Base-by-base conservation (phyloP, 2,888 invertebrate genomes). In the Allolobophora icterica region DNA sequence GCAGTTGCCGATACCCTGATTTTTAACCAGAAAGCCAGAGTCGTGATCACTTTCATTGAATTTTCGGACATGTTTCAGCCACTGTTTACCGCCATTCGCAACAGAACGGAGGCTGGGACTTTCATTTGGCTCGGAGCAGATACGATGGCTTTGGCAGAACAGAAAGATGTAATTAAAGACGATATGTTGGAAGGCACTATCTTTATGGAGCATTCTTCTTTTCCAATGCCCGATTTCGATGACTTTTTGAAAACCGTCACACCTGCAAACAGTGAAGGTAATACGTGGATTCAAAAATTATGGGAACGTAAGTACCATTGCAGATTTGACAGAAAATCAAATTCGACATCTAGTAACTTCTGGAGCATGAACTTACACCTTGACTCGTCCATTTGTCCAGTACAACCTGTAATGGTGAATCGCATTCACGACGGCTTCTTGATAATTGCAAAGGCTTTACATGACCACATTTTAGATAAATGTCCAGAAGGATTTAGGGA, bases 361-460 rank as follows among this genome's bases (percentile, higher is more conserved):
- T 84, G 84, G 4, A 84, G 33, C 35, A n/a, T 34, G 84, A 33
- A 84, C 34, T 33, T 84, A 8, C 19, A 21, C 30, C 35, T 84
- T 19, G 84, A 84, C 21, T 34, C 33, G 17, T 33, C 35, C 35
- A 34, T 33, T 34, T 35, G 33, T 17, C 33, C 84, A 35, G 24
- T 33, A 0, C 19, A 24, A 5, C 84, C 35, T 84, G 30, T 71
- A 19, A n/a, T 40, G 6, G 83, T 33, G 33, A 92, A 92, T 17
- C 90, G 91, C n/a, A 92, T 92, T 30, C 93, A 94, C 24, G 94
- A 94, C 90, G 93, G 93, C 34, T 93, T 94, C 3, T 93, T 93
- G 89, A 93, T 93, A 3, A 92, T 93, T 42, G 94, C 94, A 1
- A 89, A 93, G 89, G 94, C 94, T 4, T 84, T 94, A 13, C 92